A percentile compares a stretch with the other conserved stretches of the same genome.
These are phyloP conservation scores for Eupithecia tripunctaria DNA, from an alignment of 2,888 invertebrate species.

Conservation along the genomic window DNA sequence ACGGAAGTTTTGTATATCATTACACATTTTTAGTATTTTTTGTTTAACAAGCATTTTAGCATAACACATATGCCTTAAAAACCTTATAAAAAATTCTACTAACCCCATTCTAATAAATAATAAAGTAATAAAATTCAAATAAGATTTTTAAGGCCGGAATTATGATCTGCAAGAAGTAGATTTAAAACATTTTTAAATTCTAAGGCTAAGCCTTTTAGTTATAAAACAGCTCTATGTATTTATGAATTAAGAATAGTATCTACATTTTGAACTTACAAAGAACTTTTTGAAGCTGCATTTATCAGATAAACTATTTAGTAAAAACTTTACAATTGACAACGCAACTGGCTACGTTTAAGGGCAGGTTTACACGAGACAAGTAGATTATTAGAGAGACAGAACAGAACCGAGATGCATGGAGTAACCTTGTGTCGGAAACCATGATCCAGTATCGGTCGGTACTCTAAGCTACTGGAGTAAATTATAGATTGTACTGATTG, in stretches of 20 bases:
- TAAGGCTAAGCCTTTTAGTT: conserved; percentile 39
- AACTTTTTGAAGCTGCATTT: conserved; percentile 23
- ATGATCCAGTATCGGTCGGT: neutral
- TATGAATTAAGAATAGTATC: conserved; percentile 31
- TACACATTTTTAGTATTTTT: conserved; percentile 1
- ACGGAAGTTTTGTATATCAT: conserved; percentile 39
- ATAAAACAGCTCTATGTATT: conserved; percentile 30
- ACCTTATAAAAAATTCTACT: neutral
- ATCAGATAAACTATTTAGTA: conserved; percentile 29
- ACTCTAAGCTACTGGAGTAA: neutral
- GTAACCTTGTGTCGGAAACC: neutral
- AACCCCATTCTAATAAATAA: neutral
- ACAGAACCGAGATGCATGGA: neutral
- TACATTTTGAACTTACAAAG: conserved; percentile 38
- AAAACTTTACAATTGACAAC: conserved; percentile 58
- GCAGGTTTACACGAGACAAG: conserved; percentile 28
- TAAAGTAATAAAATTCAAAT: neutral
- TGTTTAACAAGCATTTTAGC: conserved; percentile 25
- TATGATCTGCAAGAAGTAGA: conserved; percentile 16
- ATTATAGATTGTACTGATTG: neutral
- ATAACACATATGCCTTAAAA: conserved; percentile 14
- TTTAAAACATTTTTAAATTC: conserved; percentile 31
- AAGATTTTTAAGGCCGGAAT: conserved; percentile 7
- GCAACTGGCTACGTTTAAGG: conserved; percentile 56
- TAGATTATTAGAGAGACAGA: neutral